phyloP scores from a whole-genome alignment of 1,140 invertebrate species.

The Aradophagus sp. region DNA sequence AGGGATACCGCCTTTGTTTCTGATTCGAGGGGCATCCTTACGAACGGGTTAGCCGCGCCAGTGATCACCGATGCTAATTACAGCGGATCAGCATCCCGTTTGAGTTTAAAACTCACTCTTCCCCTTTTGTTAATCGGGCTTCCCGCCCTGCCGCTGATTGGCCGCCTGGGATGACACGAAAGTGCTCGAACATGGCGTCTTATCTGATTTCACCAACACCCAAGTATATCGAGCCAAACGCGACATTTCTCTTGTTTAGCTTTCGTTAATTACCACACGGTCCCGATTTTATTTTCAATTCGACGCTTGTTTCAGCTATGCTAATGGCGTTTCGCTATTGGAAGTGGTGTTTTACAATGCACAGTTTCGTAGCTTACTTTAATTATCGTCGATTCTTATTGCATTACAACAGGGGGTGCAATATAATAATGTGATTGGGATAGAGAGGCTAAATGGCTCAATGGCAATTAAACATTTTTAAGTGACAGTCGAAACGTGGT shows the following conservation, averaged over 20 bases:
- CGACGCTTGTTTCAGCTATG: slow-evolving; percentile 43
- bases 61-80: slow-evolving; percentile 73
- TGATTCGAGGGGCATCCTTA: slow-evolving; percentile 62
- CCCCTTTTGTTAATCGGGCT: slow-evolving; percentile 59
- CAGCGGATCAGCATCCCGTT: slow-evolving; percentile 68
- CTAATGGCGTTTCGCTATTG: slow-evolving; percentile 31
- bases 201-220: slow-evolving; percentile 70
- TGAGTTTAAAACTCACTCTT: slow-evolving; percentile 73
- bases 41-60: slow-evolving; percentile 67
- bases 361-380: slow-evolving; percentile 4
- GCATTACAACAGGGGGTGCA: no score
- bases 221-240: slow-evolving; percentile 45
- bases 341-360: slow-evolving; percentile 34
- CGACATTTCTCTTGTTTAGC: slow-evolving; percentile 50
- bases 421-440: no score
- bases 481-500: no score
- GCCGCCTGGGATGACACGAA: slow-evolving; percentile 70
- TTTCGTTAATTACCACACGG: slow-evolving; percentile 54
- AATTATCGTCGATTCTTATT: no score
- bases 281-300: slow-evolving; percentile 34
- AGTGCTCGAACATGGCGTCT: slow-evolving; percentile 73
- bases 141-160: slow-evolving; percentile 64
- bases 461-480: no score
- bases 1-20: slow-evolving; percentile 60
- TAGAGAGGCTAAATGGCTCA: no score